Conservation (phyloP, 2,888 invertebrate genomes). For the Busseola fusca region DNA sequence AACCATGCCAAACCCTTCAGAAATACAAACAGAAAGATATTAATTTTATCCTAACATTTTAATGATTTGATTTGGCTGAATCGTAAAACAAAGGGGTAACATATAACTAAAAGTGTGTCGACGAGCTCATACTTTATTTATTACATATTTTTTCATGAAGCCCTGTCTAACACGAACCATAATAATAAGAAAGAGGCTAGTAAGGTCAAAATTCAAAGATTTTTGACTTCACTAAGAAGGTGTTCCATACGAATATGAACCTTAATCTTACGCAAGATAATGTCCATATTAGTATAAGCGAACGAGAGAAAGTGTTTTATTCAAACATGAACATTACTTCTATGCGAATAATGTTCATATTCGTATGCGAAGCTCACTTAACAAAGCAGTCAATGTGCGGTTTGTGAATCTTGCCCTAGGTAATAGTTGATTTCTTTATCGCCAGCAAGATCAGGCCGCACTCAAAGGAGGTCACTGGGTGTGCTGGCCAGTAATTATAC, state of each 20-base stretch:
- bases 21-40: neutral
- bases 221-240: neutral
- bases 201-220: conserved; percentile 15
- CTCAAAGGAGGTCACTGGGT: conserved; percentile 57
- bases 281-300: neutral
- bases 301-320: neutral
- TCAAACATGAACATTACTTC: neutral
- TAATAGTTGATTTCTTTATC: conserved; percentile 59
- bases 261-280: neutral
- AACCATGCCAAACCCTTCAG: neutral
- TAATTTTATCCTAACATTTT: neutral
- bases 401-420: conserved; percentile 2
- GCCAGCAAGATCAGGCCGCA: conserved; percentile 41
- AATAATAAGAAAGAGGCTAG: conserved; percentile 49
- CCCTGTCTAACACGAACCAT: conserved; percentile 40
- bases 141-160: conserved; percentile 22
- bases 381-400: neutral
- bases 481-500: conserved; percentile 40
- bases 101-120: conserved; percentile 10
- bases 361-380: neutral
- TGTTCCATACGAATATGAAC: neutral
- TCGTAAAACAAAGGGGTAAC: neutral
- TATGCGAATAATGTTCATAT: neutral
- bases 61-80: no score
- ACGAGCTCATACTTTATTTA: conserved; percentile 16